Percentiles rank a stretch among this genome's conserved stretches.
These are phyloP conservation scores for Epinotia nisella DNA, from an alignment of 2,888 invertebrate genomes.

Conservation along the genomic window DNA sequence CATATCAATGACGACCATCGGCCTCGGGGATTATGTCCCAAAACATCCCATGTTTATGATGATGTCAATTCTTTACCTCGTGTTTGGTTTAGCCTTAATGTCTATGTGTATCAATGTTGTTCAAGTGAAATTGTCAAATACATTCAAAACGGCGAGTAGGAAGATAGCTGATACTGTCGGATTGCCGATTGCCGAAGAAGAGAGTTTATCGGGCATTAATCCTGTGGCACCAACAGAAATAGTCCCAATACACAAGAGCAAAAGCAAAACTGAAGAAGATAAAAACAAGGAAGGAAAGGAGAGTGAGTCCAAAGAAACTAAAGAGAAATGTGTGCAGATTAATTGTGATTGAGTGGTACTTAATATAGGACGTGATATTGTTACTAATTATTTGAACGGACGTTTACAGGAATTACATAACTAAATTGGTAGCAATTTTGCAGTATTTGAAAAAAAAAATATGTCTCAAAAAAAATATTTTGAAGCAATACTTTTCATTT, in stretches of 20 bases:
- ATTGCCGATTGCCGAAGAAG: conserved; percentile 88
- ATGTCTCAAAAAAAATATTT: too few relatives aligned
- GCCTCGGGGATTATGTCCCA: conserved; percentile 97
- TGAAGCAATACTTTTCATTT: too few relatives aligned
- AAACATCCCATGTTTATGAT: conserved; percentile 95
- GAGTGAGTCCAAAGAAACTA: conserved; percentile 62
- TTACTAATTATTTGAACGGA: conserved; percentile 54
- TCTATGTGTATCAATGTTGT: conserved; percentile 99
- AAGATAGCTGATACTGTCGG: conserved; percentile 95
- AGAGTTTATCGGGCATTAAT: conserved; percentile 76
- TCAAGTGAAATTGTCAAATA: conserved; percentile 91
- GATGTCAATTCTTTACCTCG: conserved; percentile 95
- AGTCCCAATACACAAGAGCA: conserved; percentile 74
- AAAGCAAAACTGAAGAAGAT: conserved; percentile 53
- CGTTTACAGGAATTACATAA: too few relatives aligned
- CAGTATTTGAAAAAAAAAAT: too few relatives aligned
- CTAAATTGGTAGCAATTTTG: too few relatives aligned
- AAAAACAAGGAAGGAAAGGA: conserved; percentile 62
- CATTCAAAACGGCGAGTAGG: conserved; percentile 92
- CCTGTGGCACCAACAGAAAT: conserved; percentile 72
- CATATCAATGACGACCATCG: conserved; percentile 98
- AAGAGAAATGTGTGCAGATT: conserved; percentile 48
- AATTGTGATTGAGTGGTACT: conserved; percentile 37
- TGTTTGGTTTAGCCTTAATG: conserved; percentile 97
- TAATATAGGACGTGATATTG: conserved; percentile 52